Percentiles rank a stretch among this genome's conserved stretches.
phyloP scores from a whole-genome alignment of 2,113 vertebrate species.

The Caretta caretta region DNA sequence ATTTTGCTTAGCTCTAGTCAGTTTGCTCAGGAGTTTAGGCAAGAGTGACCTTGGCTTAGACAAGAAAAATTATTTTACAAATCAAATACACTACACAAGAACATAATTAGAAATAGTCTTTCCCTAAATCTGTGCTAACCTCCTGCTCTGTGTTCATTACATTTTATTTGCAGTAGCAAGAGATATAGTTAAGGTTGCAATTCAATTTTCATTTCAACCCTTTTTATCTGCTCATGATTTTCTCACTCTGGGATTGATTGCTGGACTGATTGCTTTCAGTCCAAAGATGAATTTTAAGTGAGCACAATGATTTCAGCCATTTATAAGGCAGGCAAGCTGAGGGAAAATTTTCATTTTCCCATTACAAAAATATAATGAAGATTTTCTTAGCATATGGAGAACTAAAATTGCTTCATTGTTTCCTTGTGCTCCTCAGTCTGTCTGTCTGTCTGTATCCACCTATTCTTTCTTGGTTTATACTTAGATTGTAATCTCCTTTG shows the following conservation, averaged over 20 bases:
- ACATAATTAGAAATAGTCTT: background rate
- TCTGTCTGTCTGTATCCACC: background rate
- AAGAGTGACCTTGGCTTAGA: background rate
- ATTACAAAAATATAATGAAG: background rate
- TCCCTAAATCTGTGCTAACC: conserved; percentile 4
- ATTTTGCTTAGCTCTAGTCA: conserved; percentile 37
- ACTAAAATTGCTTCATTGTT: background rate
- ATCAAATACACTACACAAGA: conserved; percentile 3
- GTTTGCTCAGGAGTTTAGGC: conserved; percentile 34
- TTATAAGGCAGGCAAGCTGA: background rate
- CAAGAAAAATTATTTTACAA: background rate
- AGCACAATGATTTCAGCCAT: background rate
- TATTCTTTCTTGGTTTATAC: conserved; percentile 8
- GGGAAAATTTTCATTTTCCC: background rate
- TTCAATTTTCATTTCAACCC: conserved; percentile 14
- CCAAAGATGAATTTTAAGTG: background rate
- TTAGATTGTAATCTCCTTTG: background rate
- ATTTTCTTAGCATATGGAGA: background rate
- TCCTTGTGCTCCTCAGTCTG: background rate
- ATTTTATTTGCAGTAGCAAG: background rate
- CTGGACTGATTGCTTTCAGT: background rate
- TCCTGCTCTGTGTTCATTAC: background rate
- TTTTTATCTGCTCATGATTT: background rate
- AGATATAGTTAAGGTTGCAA: background rate
- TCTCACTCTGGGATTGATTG: background rate